Evolutionary conservation across 1,140 invertebrate species (phyloP).

Genomic region (Alviniconcha marisindica): DNA sequence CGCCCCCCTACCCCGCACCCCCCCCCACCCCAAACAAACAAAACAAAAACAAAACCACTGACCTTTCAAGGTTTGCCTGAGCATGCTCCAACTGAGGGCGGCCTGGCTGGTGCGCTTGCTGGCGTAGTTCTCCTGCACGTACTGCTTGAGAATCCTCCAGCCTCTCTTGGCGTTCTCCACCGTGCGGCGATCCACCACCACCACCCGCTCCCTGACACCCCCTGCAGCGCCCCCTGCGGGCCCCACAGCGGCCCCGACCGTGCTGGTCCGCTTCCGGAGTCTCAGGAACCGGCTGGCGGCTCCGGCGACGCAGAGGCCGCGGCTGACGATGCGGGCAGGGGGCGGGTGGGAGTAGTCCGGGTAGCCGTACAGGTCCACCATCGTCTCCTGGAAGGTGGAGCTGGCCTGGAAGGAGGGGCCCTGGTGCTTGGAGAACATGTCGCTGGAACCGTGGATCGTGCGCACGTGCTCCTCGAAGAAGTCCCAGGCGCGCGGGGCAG

Average conservation of each 20-base stretch:
- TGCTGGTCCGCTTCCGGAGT: conserved; percentile 30
- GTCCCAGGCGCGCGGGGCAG: conserved; percentile 41
- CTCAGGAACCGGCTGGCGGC: conserved; percentile 43
- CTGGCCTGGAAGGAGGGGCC: conserved; percentile 53
- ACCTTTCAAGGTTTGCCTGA: conserved; percentile 48
- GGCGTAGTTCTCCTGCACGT: conserved; percentile 50
- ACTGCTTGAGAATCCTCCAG: conserved; percentile 52
- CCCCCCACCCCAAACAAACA: too few relatives aligned
- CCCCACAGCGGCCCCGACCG: conserved; percentile 12
- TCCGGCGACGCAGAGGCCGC: conserved; percentile 44
- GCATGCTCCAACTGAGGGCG: conserved; percentile 53
- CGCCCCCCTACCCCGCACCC: neutral
- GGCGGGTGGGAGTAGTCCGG: conserved; percentile 53
- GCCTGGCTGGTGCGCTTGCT: conserved; percentile 47
- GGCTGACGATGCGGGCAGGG: neutral
- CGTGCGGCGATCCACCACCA: conserved; percentile 32
- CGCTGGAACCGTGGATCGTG: conserved; percentile 49
- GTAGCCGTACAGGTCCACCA: conserved; percentile 58
- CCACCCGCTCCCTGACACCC: too few relatives aligned
- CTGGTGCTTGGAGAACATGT: conserved; percentile 42
- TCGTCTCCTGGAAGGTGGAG: conserved; percentile 56
- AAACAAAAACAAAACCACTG: neutral
- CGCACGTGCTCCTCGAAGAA: conserved; percentile 56
- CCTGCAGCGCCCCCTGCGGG: neutral
- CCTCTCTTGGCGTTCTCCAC: conserved; percentile 54